These are phyloP conservation scores for Emesis castigata DNA, from an alignment of 2,888 invertebrate species.

Conservation along the genomic window DNA sequence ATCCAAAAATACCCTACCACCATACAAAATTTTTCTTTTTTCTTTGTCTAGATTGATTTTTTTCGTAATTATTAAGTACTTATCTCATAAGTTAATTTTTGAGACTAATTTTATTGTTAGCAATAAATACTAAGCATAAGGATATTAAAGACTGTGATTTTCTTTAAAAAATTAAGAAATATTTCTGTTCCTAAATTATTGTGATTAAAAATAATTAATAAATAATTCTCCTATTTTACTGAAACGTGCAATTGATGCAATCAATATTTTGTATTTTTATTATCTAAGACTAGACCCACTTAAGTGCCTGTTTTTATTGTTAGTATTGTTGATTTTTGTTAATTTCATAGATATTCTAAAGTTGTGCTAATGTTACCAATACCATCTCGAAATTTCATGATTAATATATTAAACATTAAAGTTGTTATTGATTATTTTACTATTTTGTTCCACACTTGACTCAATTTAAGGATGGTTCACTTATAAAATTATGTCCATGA, in stretches of 20 bases:
- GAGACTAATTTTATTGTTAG: constrained; percentile 2
- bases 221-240: constrained; percentile 19
- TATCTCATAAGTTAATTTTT: neutral
- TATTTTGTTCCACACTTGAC: neutral
- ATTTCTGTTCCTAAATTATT: constrained; percentile 7
- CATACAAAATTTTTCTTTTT: too few relatives aligned
- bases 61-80: too few relatives aligned
- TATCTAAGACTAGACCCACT: neutral
- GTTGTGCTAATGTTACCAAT: neutral
- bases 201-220: constrained; percentile 12
- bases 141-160: neutral
- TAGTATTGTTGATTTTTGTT: constrained; percentile 9
- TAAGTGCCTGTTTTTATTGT: constrained; percentile 7
- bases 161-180: constrained; percentile 9
- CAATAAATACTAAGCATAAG: constrained; percentile 8
- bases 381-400: constrained; percentile 4
- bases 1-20: too few relatives aligned
- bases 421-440: constrained; percentile 9
- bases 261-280: constrained; percentile 13
- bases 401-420: constrained; percentile 1
- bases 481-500: constrained; percentile 13
- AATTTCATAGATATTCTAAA: constrained; percentile 10
- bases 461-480: constrained; percentile 23
- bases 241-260: constrained; percentile 16
- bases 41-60: too few relatives aligned